Evolutionary conservation across 92 coral and sea anemone species (phyloP), one percentile per base, ranked within the genome.

Genomic region (Epizoanthus fatuus): DNA sequence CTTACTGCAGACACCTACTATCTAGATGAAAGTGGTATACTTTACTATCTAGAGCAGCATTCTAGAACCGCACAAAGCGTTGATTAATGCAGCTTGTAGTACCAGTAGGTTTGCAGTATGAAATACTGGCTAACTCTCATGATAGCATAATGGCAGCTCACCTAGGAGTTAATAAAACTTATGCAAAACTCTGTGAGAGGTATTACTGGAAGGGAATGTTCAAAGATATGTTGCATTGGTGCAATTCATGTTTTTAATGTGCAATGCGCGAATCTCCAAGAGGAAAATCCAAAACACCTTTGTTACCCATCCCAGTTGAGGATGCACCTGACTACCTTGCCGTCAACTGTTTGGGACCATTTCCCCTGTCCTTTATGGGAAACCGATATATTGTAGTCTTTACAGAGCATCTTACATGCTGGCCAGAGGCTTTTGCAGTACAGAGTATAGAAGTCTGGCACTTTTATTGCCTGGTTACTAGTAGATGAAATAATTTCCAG

Each of bases 401-500:
- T 60, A 75, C 79, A 1, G 97, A 91, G 57, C 85, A 85, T 49
- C 73, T 91, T 0, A 88, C 94, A 1, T 63, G 83, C 6, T 93
- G 96, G 96, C 90, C 89, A 5, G 96, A 93, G 54, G 89, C 85
- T 1, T 93, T 93, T 63, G 67, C 94, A 5, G 88, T 93, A 6
- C 75, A 77, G 8, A 76, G 63, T 60, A 81, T 80, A 0, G 87
- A 87, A 22, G 25, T 22, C 25, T 0, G 93, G 94, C 0, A 13
- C 81, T 0, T 83, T 85, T 13, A 82, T 90, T 7, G 96, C 89
- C 6, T 51, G 85, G 2, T 10, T 90, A 0, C 63, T 93, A 9
- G 84, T 84, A 0, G 66, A 87, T 15, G 92, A 93, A 52, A 77
- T 89, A 2, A 77, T 89, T 15, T 54, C 88, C 19, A 16, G 92